Percentiles rank a stretch among this genome's conserved stretches.
These are phyloP conservation scores for Platanista minor DNA, from an alignment of 2,113 vertebrate genomes.

Conservation along the genomic window DNA sequence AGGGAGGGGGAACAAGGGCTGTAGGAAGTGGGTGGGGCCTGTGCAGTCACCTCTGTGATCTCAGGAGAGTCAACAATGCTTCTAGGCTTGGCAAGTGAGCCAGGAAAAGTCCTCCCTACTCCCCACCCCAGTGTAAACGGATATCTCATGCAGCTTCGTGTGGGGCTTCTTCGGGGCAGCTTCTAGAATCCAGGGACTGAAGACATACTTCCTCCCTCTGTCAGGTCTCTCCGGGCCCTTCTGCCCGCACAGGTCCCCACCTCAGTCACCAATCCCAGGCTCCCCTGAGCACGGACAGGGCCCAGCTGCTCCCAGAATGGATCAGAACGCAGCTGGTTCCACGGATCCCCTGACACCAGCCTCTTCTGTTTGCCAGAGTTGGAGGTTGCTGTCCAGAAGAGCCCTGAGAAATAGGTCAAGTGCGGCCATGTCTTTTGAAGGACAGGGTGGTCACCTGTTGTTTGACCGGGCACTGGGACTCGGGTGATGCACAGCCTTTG, in stretches of 20 bases:
- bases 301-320: background rate
- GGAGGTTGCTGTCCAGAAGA: background rate
- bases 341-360: background rate
- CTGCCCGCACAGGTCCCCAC: background rate
- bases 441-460: background rate
- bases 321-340: background rate
- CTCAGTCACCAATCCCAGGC: background rate
- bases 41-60: slow-evolving; percentile 55
- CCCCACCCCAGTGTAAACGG: background rate
- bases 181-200: background rate
- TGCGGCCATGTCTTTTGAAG: background rate
- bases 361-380: background rate
- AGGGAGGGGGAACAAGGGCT: background rate
- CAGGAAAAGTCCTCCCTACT: background rate
- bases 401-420: background rate
- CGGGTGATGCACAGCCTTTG: background rate
- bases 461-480: background rate
- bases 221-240: background rate
- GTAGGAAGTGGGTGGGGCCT: slow-evolving; percentile 49
- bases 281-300: background rate
- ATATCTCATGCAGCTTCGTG: background rate
- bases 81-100: background rate
- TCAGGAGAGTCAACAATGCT: slow-evolving; percentile 51
- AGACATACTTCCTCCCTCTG: background rate
- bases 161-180: background rate